Conservation (phyloP, 1,140 invertebrate species). For the Semibalanus balanoides region DNA sequence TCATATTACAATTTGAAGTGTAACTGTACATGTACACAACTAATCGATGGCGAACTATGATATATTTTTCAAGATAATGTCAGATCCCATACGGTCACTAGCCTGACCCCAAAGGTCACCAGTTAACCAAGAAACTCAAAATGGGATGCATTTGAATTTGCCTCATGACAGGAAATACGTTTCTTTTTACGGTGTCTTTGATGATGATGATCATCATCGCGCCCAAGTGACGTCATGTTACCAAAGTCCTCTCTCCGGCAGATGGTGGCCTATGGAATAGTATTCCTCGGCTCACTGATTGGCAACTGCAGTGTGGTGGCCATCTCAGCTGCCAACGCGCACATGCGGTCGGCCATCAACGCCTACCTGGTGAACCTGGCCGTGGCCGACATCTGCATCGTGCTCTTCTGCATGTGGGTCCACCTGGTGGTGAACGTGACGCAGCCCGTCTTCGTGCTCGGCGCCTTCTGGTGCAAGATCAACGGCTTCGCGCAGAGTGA, state of each 20-base stretch:
- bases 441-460: constrained; percentile 27
- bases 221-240: too few species aligned
- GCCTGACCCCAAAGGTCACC: too few species aligned
- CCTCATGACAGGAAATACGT: too few species aligned
- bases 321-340: constrained; percentile 34
- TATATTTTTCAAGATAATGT: too few species aligned
- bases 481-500: constrained; percentile 37
- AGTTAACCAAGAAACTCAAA: too few species aligned
- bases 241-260: background rate
- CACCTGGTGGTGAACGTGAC: constrained; percentile 31
- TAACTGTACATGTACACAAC: too few species aligned
- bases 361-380: constrained; percentile 32
- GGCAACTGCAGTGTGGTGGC: constrained; percentile 38
- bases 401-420: constrained; percentile 35
- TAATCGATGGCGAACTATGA: too few species aligned
- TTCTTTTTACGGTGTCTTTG: too few species aligned
- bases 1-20: too few species aligned
- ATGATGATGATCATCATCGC: too few species aligned
- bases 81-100: too few species aligned
- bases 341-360: constrained; percentile 30
- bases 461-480: constrained; percentile 35
- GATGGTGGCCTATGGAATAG: constrained; percentile 13
- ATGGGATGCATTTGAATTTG: too few species aligned
- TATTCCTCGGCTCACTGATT: constrained; percentile 27
- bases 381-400: constrained; percentile 32